Evolutionary conservation across 2,888 invertebrate genomes (phyloP), one percentile per base, ranked within the genome.

Genomic region (Thymelicus sylvestris): DNA sequence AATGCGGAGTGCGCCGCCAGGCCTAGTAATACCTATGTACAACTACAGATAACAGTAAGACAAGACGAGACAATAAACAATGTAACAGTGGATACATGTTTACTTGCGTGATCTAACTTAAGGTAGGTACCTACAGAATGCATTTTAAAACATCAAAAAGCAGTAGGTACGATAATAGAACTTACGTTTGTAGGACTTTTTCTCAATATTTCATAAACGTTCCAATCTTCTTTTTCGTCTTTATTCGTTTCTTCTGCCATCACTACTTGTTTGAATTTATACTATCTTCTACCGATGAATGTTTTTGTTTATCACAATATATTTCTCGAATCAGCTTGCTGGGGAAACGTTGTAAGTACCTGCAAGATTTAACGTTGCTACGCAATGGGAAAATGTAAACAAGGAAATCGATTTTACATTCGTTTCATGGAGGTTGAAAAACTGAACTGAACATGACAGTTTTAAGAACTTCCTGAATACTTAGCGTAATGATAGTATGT

Each of bases 171-270:
- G n/a, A n/a, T 15, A 19, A 41, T 24, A 47, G n/a, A 47, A 85
- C 88, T 85, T 85, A 95, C 95, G 89, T 95, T 95, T 61, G 92
- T 91, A 76, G 90, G 92, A 82, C 95, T 94, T 78, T 94, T 95
- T 77, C 95, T 95, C 74, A 97, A 88, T 6, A 95, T 94, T 88
- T 97, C 96, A 84, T 95, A 97, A 75, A 96, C 95, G 83, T 95
- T 95, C 96, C 97, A 96, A 86, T 97, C 97, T 83, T 97, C 96
- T 2, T 80, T 73, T 50, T 92, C 92, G 73, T 93, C 92, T 76
- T 87, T 89, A 48, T 77, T 84, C 76, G 92, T 90, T 41, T 92
- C 91, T 71, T 91, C 92, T 73, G 88, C 91, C 93, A 93, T 92
- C n/a, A n/a, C 39, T 66, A 62, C 0, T 15, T 7, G 6, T 7